Evolutionary conservation across 2,113 vertebrate species (phyloP).

Genomic region (Rattus rattus): DNA sequence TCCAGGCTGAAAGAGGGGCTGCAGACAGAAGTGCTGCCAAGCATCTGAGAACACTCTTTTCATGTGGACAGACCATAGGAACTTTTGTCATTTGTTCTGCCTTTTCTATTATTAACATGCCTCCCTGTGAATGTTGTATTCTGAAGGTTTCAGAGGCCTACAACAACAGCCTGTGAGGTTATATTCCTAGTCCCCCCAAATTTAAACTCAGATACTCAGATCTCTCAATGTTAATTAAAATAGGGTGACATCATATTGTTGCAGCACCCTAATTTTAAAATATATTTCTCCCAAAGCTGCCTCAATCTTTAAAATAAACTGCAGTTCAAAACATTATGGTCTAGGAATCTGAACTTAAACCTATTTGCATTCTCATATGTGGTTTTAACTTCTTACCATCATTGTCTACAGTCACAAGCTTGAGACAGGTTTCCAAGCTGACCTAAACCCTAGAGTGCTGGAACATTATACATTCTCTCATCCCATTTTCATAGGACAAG

Average conservation of each 20-base stretch:
- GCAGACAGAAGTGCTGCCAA: slow-evolving; percentile 31
- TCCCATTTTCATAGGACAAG: not conserved
- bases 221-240: not conserved
- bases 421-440: not conserved
- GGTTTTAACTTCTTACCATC: not conserved
- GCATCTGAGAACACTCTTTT: not conserved
- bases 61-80: not conserved
- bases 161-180: not conserved
- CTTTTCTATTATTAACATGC: not conserved
- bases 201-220: slow-evolving; percentile 4
- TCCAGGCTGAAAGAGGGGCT: slow-evolving; percentile 50
- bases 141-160: slow-evolving; percentile 12
- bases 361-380: not conserved
- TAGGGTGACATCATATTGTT: not conserved
- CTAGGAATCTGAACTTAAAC: slow-evolving; percentile 2
- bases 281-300: not conserved
- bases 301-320: not conserved
- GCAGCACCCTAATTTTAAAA: not conserved
- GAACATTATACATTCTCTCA: not conserved
- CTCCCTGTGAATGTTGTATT: not conserved
- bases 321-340: not conserved
- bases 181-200: not conserved
- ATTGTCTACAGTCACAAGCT: not conserved
- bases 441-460: not conserved
- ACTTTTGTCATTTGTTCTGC: slow-evolving; percentile 6